Evolutionary conservation across 2,888 invertebrate genomes (phyloP), one percentile per base, ranked within the genome.

Genomic region (Sericinus montela): DNA sequence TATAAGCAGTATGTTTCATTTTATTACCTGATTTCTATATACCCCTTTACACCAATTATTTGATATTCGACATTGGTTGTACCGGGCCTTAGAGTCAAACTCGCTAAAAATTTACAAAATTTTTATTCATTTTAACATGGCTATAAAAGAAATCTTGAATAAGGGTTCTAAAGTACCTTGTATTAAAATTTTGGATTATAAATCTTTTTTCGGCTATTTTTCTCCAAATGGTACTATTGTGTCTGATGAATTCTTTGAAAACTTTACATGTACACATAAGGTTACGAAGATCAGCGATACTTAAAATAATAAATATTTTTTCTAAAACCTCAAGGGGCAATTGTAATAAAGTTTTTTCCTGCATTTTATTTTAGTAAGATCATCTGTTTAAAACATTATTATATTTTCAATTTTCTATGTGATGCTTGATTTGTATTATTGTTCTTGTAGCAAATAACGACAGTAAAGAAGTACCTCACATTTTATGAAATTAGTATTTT

Each of bases 31-130:
- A 48, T 48, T 62, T 59, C 60, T 73, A 54, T 69, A 87, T 53
- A 73, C 69, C 40, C 83, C 87, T 54, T 69, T 69, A 53, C 72
- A 63, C 87, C 88, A 88, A 54, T 86, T 86, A 49, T 69, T 56
- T 46, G 85, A 82, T 51, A 81, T 67, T 57, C 80, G 70, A 56
- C 72, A 78, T 51, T 62, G 70, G 45, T 78, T 60, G 51, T 80
- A 83, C 62, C 69, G 72, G 13, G 68, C 69, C 14, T 57, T 45
- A 36, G 44, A 13, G 9, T 48, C 47, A 6, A 41, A 29, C 39
- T 62, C 58, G n/a, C 67, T 71, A 55, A 43, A 66, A 60, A 54
- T 25, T 53, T 51, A 25, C 34, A 49, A 47, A 40, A 32, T 60
- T 39, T 32, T 15, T 19, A 46, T 15, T 23, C 11, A 32, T 39